A percentile compares a stretch with the other conserved stretches of the same genome.
These are phyloP conservation scores for Etheostoma nigrum DNA, from an alignment of 2,797 vertebrate species.

Conservation along the genomic window DNA sequence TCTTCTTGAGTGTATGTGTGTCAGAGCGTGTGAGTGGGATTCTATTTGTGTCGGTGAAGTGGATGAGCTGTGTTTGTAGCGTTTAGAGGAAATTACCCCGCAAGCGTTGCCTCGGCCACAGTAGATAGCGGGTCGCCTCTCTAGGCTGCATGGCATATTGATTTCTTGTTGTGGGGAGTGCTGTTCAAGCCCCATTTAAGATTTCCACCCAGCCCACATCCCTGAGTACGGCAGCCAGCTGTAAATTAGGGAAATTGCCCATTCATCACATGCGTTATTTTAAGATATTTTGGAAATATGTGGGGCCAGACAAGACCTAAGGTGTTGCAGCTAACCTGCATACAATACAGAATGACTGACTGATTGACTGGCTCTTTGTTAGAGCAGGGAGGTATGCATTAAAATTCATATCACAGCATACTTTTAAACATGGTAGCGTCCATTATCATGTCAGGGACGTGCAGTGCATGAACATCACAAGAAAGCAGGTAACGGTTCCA, in stretches of 20 bases:
- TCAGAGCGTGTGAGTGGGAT: conserved; percentile 61
- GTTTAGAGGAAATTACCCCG: conserved; percentile 85
- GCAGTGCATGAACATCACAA: neutral
- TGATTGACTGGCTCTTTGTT: conserved; percentile 10
- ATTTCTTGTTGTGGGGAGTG: conserved; percentile 98
- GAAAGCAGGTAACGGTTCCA: neutral
- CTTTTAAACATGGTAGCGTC: conserved; percentile 5
- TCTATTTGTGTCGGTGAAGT: conserved; percentile 76
- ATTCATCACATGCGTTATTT: conserved; percentile 98
- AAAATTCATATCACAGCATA: conserved; percentile 2
- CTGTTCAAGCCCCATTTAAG: conserved; percentile 99
- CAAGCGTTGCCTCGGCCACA: conserved; percentile 85
- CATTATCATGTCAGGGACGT: neutral
- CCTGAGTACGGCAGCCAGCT: conserved; percentile 90
- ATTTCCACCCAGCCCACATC: conserved; percentile 96
- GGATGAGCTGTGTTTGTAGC: conserved; percentile 80
- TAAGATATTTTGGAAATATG: conserved; percentile 93
- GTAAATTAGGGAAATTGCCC: conserved; percentile 99
- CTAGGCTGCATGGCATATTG: conserved; percentile 94
- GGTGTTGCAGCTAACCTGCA: conserved; percentile 73
- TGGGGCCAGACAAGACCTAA: conserved; percentile 86
- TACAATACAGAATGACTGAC: conserved; percentile 18
- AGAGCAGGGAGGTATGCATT: neutral
- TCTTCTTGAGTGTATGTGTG: conserved; percentile 56
- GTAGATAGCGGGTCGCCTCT: conserved; percentile 85